A percentile compares a stretch with the other conserved stretches of the same genome.
Evolutionary conservation across 2,113 vertebrate species (phyloP).

Genomic region (Saccopteryx bilineata): DNA sequence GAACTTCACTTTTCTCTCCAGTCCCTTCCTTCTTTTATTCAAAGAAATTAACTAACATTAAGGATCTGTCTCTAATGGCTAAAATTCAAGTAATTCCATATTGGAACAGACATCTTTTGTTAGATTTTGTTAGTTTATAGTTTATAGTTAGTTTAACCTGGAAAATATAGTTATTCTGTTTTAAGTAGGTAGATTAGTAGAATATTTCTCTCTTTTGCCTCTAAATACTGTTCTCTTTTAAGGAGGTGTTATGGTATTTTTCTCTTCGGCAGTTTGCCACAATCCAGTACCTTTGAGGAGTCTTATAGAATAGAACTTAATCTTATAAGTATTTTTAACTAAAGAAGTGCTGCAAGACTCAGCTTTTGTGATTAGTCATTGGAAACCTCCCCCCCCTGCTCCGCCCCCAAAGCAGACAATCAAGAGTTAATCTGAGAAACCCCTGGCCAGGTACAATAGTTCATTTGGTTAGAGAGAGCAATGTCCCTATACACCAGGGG

Average conservation of each 20-base stretch:
- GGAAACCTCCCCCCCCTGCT: conserved; percentile 14
- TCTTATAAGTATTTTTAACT: conserved; percentile 43
- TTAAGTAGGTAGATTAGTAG: conserved; percentile 42
- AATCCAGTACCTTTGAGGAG: conserved; percentile 1
- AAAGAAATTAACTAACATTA: conserved; percentile 65
- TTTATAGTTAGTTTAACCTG: conserved; percentile 43
- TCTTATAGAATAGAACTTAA: conserved; percentile 22
- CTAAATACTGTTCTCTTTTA: neutral
- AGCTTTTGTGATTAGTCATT: conserved; percentile 7
- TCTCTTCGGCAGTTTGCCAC: neutral
- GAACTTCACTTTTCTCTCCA: conserved; percentile 51
- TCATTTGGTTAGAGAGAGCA: too few relatives aligned
- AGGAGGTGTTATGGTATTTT: conserved; percentile 26
- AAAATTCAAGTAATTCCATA: conserved; percentile 62
- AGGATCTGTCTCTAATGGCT: conserved; percentile 61
- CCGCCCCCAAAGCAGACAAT: neutral
- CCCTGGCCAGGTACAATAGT: too few relatives aligned
- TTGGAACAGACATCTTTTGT: conserved; percentile 58
- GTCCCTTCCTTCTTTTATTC: conserved; percentile 9
- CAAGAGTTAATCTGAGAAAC: conserved; percentile 34
- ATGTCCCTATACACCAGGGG: too few relatives aligned
- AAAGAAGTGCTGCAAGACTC: neutral
- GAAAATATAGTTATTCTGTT: neutral
- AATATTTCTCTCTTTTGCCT: neutral
- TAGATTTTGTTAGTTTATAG: conserved; percentile 50